Evolutionary conservation across 1,140 invertebrate species (phyloP), one percentile per base, ranked within the genome.

Genomic region (Chironomus tepperi): DNA sequence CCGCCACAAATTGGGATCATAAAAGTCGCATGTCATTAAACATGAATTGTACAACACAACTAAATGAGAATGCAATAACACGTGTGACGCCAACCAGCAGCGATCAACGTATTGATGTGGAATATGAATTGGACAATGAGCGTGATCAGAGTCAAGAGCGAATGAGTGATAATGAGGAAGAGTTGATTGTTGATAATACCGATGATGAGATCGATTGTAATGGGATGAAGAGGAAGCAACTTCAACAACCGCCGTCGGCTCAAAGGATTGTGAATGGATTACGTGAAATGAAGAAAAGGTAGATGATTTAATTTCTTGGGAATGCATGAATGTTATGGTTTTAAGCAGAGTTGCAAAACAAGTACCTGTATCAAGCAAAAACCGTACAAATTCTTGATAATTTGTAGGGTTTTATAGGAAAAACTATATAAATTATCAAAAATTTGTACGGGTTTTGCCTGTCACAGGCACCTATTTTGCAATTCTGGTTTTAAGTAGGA

Each of bases 51-150:
- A 42, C 24, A 34, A 34, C 74, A 47, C 42, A 42, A 21, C 12
- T 75, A 8, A 21, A 9, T 42, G 15, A 64, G 7, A 73, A 16
- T 15, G 70, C n/a, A 67, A 65, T 70, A 47, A 73, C 74, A 2
- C 67, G 74, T 47, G 74, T 70, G 18, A 75, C 74, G 70, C 74
- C 74, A 16, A 75, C 74, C 7, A 75, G 74, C 43, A 75, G 74
- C 18, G 74, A 75, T 73, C 74, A 75, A 18, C 65, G 65, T 9
- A 70, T 70, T 16, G 65, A 70, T 70, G 65, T 70, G 15, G 65
- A 70, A 70, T 70, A 70, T 70, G 65, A 70, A 19, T 21, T 70
- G 65, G 65, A 70, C 65, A 70, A 70, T 70, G 65, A 70, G 19
- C 65, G 65, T 19, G 65, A 70, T 70, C 65, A 65, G 2, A 57